These are phyloP conservation scores for Hirudo medicinalis DNA, from an alignment of 1,140 invertebrate genomes.

Conservation along the genomic window DNA sequence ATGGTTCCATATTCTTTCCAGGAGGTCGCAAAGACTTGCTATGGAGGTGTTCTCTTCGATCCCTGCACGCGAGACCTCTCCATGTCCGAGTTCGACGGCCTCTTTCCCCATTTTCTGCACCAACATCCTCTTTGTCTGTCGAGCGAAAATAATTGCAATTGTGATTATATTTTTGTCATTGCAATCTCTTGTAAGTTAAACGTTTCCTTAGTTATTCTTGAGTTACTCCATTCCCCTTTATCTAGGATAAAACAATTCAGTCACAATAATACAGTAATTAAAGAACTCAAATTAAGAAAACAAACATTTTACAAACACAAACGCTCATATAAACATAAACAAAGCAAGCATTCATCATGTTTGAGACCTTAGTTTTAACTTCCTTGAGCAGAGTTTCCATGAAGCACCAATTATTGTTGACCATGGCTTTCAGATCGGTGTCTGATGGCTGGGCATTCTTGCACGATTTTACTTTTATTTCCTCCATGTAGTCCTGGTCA, in stretches of 20 bases:
- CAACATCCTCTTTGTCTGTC: constrained; percentile 90
- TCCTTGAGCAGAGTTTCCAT: constrained; percentile 77
- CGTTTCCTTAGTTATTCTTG: not conserved
- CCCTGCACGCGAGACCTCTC: constrained; percentile 50
- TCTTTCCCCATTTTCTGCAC: constrained; percentile 90
- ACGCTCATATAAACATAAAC: no score
- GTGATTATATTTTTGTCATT: not conserved
- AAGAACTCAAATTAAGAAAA: no score
- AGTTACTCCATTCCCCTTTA: no score
- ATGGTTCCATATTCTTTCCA: constrained; percentile 95
- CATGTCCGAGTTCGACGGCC: constrained; percentile 65
- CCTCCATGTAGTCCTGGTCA: constrained; percentile 39
- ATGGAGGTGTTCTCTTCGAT: constrained; percentile 96
- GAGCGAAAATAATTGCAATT: not conserved
- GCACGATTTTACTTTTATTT: constrained; percentile 34
- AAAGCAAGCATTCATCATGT: no score
- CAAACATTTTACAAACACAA: no score
- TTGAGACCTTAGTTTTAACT: constrained; percentile 55
- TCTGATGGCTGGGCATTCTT: constrained; percentile 38
- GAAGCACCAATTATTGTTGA: constrained; percentile 96
- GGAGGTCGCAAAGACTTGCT: constrained; percentile 85
- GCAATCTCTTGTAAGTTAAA: not conserved
- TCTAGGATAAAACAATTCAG: no score
- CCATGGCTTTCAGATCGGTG: constrained; percentile 43
- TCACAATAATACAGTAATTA: no score